Percentiles rank a stretch among this genome's conserved stretches.
Evolutionary conservation across 2,113 vertebrate species (phyloP).

Genomic region (Tachysurus fulvidraco): DNA sequence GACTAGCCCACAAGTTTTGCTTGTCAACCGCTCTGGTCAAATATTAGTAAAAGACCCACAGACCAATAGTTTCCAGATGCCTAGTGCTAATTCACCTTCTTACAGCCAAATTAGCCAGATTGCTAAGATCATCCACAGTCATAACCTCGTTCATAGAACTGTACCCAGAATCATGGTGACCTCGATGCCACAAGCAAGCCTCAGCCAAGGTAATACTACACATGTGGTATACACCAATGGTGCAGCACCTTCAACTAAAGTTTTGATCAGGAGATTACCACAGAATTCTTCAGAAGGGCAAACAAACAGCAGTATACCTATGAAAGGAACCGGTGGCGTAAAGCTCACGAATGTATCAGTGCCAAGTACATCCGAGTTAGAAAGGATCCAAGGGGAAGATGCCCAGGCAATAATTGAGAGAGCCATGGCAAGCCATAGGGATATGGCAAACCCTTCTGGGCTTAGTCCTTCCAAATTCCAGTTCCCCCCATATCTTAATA

Average conservation of each 20-base stretch:
- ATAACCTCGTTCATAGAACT: slow-evolving; percentile 55
- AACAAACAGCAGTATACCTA: not conserved
- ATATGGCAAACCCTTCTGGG: slow-evolving; percentile 40
- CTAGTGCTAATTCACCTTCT: slow-evolving; percentile 63
- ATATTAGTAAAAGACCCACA: slow-evolving; percentile 80
- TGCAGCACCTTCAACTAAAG: slow-evolving; percentile 41
- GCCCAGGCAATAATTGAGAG: slow-evolving; percentile 67
- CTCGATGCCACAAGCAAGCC: slow-evolving; percentile 32
- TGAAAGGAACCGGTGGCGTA: slow-evolving; percentile 17
- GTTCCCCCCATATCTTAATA: slow-evolving; percentile 47
- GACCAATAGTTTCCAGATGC: slow-evolving; percentile 68
- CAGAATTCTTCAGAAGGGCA: slow-evolving; percentile 18
- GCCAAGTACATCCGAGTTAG: slow-evolving; percentile 13
- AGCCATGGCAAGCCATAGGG: slow-evolving; percentile 63
- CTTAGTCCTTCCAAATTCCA: slow-evolving; percentile 39
- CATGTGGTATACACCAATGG: slow-evolving; percentile 53
- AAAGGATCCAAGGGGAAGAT: slow-evolving; percentile 30
- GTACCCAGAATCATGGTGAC: slow-evolving; percentile 62
- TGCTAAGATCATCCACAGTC: slow-evolving; percentile 70
- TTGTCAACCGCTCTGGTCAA: slow-evolving; percentile 83
- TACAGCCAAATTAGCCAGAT: slow-evolving; percentile 73
- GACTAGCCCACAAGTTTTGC: slow-evolving; percentile 74
- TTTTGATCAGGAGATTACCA: slow-evolving; percentile 44
- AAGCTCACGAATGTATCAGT: slow-evolving; percentile 32
- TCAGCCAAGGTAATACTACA: slow-evolving; percentile 16